phyloP scores from a whole-genome alignment of 2,113 vertebrate species.

The Micromys minutus region DNA sequence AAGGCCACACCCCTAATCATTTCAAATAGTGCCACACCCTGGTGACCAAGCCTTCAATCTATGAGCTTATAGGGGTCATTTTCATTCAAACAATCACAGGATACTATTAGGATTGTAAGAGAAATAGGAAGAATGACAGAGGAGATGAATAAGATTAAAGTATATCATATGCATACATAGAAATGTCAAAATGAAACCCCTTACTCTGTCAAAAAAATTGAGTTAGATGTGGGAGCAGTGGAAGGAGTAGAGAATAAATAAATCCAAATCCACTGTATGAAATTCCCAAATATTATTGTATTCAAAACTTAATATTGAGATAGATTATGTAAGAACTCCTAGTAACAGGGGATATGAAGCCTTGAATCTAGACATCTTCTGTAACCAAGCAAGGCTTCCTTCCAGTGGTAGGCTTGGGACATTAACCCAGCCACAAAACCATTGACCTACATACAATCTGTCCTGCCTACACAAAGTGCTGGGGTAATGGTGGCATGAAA shows the following conservation, averaged over 20 bases:
- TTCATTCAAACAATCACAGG: not conserved
- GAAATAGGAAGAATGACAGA: not conserved
- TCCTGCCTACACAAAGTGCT: not conserved
- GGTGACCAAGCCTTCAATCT: not conserved
- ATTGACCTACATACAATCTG: not conserved
- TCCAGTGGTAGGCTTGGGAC: not conserved
- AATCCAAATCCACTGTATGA: not conserved
- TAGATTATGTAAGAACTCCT: not conserved
- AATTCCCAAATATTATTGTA: not conserved
- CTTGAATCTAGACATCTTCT: not conserved
- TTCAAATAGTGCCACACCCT: not conserved
- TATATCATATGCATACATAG: not conserved
- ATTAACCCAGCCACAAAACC: not conserved
- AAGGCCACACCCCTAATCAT: not conserved
- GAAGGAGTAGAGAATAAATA: not conserved
- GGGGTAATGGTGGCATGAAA: not conserved
- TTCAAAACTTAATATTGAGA: not conserved
- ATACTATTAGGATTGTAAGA: not conserved
- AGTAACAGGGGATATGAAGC: not conserved
- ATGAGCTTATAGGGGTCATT: not conserved
- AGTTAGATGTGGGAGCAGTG: not conserved
- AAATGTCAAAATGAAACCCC: not conserved
- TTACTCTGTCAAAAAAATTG: not conserved
- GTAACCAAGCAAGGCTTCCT: not conserved
- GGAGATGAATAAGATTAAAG: not conserved